phyloP scores from a whole-genome alignment of 2,888 invertebrate species.

The Camptogramma bilineatum region DNA sequence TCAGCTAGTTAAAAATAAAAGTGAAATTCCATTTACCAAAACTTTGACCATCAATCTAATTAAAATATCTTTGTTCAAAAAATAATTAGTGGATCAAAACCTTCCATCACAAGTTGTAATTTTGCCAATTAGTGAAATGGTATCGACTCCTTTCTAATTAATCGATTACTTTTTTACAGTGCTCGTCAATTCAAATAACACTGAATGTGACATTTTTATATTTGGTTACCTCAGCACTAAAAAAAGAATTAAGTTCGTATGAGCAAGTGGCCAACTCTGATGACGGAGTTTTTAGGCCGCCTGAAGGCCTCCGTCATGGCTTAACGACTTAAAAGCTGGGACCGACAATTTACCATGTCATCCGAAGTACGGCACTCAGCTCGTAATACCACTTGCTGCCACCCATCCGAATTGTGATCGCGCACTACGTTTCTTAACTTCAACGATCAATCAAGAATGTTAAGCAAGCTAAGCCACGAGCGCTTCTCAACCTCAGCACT shows the following conservation, averaged over 20 bases:
- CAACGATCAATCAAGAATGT: too few relatives aligned
- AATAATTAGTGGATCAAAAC: constrained; percentile 40
- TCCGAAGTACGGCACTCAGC: too few relatives aligned
- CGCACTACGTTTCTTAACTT: too few relatives aligned
- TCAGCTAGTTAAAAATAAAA: background rate
- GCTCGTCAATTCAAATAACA: constrained; percentile 4
- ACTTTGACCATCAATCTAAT: constrained; percentile 23
- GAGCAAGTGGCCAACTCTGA: too few relatives aligned
- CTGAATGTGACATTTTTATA: background rate
- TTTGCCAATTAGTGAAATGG: constrained; percentile 59
- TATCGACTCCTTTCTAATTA: constrained; percentile 45
- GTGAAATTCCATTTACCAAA: background rate
- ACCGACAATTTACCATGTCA: too few relatives aligned
- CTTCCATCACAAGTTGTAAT: constrained; percentile 44
- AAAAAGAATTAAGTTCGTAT: too few relatives aligned
- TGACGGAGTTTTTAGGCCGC: too few relatives aligned
- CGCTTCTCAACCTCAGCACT: too few relatives aligned
- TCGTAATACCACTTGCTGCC: too few relatives aligned
- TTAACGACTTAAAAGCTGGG: background rate
- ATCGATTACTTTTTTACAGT: constrained; percentile 44
- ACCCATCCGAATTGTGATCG: too few relatives aligned
- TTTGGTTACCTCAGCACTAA: background rate
- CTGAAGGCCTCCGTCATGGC: too few relatives aligned
- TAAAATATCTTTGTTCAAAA: constrained; percentile 35
- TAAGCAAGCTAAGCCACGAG: too few relatives aligned